Base-by-base conservation (phyloP, 2,797 vertebrate genomes). In the Helarctos malayanus region DNA sequence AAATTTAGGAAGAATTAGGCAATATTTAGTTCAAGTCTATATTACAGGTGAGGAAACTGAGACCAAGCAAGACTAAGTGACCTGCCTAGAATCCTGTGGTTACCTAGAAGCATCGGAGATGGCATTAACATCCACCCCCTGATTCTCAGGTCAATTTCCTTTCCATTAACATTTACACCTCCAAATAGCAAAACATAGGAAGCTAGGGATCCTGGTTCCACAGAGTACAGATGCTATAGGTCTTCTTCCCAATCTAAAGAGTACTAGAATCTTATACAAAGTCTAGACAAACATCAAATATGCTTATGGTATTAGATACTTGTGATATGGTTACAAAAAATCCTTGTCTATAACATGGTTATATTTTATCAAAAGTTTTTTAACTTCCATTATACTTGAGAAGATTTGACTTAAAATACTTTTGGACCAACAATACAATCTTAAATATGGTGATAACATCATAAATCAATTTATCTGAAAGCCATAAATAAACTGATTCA, bases 341-440 rank as follows among this genome's bases (percentile, higher is more conserved):
- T 88, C 16, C n/a, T 79, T 89, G 23, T 76, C 35, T 76, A 54
- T 52, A 61, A 71, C 18, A 52, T 27, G 89, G 25, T 41, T 87
- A 88, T 15, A 89, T 45, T 75, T 65, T 69, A 85, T 65, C 32
- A 93, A 52, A 63, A 81, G 7, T 45, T 65, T 87, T 57, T 32
- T 45, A 97, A 86, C n/a, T 78, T 95, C 21, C 29, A 92, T 85
- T 21, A 86, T 82, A 86, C 68, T 38, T 41, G 57, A 92, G 78
- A 87, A 84, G n/a, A 86, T 86, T 6, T 86, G 29, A 89, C 54
- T 87, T 81, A 91, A 61, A 95, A 56, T 95, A 95, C n/a, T 93
- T 95, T 86, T 86, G n/a, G 49, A 75, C 65, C 45, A 96, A 96
- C 52, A 82, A 94, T 83, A 89, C 73, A 68, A 97, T 63, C 85